Evolutionary conservation across 2,888 invertebrate genomes (phyloP).

Genomic region (Chaitophorus viminalis): DNA sequence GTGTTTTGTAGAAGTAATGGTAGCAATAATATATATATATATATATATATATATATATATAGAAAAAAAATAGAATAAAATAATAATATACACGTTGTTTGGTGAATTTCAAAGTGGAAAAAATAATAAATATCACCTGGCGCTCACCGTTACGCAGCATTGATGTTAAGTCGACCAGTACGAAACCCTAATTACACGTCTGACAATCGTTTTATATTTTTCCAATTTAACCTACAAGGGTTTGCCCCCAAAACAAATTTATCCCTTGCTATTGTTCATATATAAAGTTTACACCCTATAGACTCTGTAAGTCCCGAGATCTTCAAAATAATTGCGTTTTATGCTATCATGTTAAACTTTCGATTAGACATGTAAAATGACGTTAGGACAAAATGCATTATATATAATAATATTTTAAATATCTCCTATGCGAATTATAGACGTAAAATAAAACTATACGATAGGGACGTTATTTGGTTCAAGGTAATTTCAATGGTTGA

Average conservation of each 20-base stretch:
- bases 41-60: too few species aligned
- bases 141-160: constrained; percentile 60
- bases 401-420: too few species aligned
- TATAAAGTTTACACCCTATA: constrained; percentile 7
- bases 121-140: constrained; percentile 52
- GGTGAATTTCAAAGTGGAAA: constrained; percentile 50
- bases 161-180: constrained; percentile 60
- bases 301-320: neutral
- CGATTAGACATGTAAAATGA: neutral
- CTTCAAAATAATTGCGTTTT: constrained; percentile 27
- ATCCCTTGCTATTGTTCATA: constrained; percentile 38
- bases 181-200: constrained; percentile 61
- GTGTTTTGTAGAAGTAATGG: neutral
- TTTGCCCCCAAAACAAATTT: constrained; percentile 27
- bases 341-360: neutral
- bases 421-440: too few species aligned
- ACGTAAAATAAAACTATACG: too few species aligned
- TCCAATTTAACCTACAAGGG: constrained; percentile 55
- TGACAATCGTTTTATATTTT: constrained; percentile 59
- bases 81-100: constrained; percentile 10
- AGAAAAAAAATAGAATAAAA: constrained; percentile 17
- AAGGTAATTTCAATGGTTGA: too few species aligned
- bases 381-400: neutral
- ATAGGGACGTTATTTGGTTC: too few species aligned
- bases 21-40: neutral